These are phyloP conservation scores for Prenolepis imparis DNA, from an alignment of 2,888 invertebrate species.

Conservation along the genomic window DNA sequence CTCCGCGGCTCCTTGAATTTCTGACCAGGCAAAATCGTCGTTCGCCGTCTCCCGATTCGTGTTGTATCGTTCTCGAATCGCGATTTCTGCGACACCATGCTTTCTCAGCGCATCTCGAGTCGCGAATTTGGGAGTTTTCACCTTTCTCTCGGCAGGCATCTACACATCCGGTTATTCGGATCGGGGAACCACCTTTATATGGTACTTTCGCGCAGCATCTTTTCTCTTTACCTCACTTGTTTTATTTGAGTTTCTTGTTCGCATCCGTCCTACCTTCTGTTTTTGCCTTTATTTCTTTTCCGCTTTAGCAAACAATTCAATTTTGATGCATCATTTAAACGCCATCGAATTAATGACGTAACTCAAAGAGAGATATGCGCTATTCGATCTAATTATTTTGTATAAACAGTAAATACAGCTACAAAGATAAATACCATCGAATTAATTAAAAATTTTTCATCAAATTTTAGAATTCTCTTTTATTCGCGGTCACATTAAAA, in stretches of 20 bases:
- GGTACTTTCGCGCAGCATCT: constrained; percentile 57
- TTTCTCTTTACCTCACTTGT: constrained; percentile 54
- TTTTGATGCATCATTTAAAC: neutral
- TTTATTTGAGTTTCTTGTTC: constrained; percentile 56
- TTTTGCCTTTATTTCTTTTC: constrained; percentile 1
- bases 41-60: constrained; percentile 75
- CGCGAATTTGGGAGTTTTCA: constrained; percentile 51
- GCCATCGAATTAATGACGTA: neutral
- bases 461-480: neutral
- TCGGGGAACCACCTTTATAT: constrained; percentile 64
- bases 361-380: neutral
- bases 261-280: neutral
- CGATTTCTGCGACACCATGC: constrained; percentile 69
- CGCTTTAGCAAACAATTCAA: neutral
- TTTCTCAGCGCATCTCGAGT: constrained; percentile 73
- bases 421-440: neutral
- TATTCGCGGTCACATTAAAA: neutral
- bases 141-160: constrained; percentile 66
- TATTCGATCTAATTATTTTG: neutral
- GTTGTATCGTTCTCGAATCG: constrained; percentile 80
- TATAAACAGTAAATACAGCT: neutral
- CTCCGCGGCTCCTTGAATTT: constrained; percentile 42
- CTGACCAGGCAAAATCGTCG: constrained; percentile 60
- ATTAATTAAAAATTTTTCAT: neutral
- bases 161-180: constrained; percentile 58